phyloP scores from a whole-genome alignment of 2,113 vertebrate genomes.

The Nyctibius bracteatus region DNA sequence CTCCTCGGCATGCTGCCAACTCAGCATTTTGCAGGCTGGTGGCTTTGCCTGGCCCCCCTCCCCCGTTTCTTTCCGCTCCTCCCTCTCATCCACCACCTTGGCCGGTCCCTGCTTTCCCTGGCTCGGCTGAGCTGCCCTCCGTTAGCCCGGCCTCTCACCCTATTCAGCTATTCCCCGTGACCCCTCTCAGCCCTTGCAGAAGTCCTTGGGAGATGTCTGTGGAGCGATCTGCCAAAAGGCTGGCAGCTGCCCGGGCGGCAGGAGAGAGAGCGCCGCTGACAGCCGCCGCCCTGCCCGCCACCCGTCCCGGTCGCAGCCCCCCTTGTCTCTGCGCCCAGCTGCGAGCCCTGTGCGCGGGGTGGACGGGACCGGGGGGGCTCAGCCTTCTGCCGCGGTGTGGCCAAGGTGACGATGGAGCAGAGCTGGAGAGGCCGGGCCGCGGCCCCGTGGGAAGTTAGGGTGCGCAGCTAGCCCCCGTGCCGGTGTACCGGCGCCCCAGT shows the following conservation, averaged over 20 bases:
- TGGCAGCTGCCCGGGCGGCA: not conserved
- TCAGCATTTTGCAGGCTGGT: not conserved
- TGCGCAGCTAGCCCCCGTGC: not conserved
- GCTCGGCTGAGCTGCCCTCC: not conserved
- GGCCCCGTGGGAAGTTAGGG: not conserved
- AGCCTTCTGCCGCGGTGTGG: not conserved
- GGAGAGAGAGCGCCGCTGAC: not conserved
- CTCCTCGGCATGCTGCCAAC: not conserved
- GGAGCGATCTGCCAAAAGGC: not conserved
- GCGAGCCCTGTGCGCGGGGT: not conserved
- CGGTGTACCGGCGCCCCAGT: not conserved
- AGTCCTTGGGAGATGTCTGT: not conserved
- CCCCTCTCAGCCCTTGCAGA: not conserved
- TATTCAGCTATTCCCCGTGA: not conserved
- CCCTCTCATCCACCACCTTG: not conserved
- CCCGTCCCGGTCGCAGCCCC: not conserved
- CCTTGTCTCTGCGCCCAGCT: not conserved
- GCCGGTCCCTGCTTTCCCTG: not conserved
- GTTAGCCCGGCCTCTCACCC: not conserved
- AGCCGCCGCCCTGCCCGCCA: not conserved
- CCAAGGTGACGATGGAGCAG: not conserved
- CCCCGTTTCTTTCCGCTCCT: not conserved
- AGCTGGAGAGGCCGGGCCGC: not conserved
- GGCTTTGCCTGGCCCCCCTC: not conserved
- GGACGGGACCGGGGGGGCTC: fast-evolving